Percentiles rank a stretch among this genome's conserved stretches.
Evolutionary conservation across 2,113 vertebrate species (phyloP).

Genomic region (Ranitomeya variabilis): DNA sequence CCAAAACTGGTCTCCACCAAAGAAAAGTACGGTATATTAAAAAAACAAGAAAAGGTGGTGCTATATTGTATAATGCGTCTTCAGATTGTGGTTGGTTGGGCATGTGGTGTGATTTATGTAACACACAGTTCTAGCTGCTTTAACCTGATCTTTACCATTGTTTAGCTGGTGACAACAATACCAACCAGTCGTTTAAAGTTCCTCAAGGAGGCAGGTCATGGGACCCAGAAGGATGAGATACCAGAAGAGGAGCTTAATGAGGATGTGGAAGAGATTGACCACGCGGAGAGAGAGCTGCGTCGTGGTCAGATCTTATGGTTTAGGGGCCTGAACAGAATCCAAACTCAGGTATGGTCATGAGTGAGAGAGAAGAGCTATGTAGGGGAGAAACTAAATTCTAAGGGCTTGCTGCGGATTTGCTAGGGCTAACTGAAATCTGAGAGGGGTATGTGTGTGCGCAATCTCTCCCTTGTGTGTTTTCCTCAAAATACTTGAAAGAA

Average conservation of each 20-base stretch:
- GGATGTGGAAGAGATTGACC: slow-evolving; percentile 95
- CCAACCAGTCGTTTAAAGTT: slow-evolving; percentile 97
- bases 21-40: neutral
- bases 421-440: slow-evolving; percentile 19
- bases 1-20: neutral
- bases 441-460: slow-evolving; percentile 61
- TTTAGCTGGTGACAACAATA: slow-evolving; percentile 92
- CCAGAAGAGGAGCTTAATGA: slow-evolving; percentile 94
- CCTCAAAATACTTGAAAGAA: slow-evolving; percentile 63
- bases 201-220: slow-evolving; percentile 95
- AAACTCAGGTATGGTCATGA: slow-evolving; percentile 91
- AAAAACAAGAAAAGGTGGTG: neutral
- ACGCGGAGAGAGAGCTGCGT: slow-evolving; percentile 93
- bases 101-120: neutral
- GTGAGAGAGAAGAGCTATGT: neutral
- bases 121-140: neutral
- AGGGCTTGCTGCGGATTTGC: neutral
- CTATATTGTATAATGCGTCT: neutral
- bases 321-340: slow-evolving; percentile 98
- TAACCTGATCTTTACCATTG: slow-evolving; percentile 42
- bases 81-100: neutral
- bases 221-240: slow-evolving; percentile 97
- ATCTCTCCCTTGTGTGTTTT: slow-evolving; percentile 56
- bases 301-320: slow-evolving; percentile 99
- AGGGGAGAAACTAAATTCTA: slow-evolving; percentile 2